These are phyloP conservation scores for Laothoe populi DNA, from an alignment of 2,888 invertebrate species.

Conservation along the genomic window DNA sequence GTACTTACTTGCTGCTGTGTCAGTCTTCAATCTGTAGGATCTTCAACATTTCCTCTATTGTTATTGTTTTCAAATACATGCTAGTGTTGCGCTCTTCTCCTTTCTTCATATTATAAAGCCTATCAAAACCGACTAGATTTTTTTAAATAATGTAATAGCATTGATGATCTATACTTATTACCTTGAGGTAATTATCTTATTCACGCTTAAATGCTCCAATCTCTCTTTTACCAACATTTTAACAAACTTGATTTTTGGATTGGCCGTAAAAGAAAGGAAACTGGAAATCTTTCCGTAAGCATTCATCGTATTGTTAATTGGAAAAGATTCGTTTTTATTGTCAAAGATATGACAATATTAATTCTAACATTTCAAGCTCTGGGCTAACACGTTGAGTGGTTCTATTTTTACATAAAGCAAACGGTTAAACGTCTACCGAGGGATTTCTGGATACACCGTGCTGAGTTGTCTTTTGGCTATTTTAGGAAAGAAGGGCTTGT, in stretches of 20 bases:
- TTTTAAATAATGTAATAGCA: too few relatives aligned
- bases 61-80: background rate
- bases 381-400: conserved; percentile 53
- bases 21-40: background rate
- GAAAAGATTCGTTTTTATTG: background rate
- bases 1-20: background rate
- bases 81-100: too few relatives aligned
- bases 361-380: conserved; percentile 26
- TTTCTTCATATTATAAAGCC: too few relatives aligned
- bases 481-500: conserved; percentile 58
- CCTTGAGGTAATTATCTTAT: too few relatives aligned
- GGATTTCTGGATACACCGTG: conserved; percentile 67
- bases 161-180: too few relatives aligned
- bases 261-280: background rate
- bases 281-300: background rate
- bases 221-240: too few relatives aligned
- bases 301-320: background rate
- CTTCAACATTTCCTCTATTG: background rate
- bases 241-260: too few relatives aligned
- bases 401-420: conserved; percentile 74
- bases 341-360: background rate
- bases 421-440: conserved; percentile 68
- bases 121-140: too few relatives aligned
- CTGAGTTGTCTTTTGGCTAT: conserved; percentile 65
- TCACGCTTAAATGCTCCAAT: too few relatives aligned